Evolutionary conservation across 2,113 vertebrate species (phyloP).

Genomic region (Cacatua alba): DNA sequence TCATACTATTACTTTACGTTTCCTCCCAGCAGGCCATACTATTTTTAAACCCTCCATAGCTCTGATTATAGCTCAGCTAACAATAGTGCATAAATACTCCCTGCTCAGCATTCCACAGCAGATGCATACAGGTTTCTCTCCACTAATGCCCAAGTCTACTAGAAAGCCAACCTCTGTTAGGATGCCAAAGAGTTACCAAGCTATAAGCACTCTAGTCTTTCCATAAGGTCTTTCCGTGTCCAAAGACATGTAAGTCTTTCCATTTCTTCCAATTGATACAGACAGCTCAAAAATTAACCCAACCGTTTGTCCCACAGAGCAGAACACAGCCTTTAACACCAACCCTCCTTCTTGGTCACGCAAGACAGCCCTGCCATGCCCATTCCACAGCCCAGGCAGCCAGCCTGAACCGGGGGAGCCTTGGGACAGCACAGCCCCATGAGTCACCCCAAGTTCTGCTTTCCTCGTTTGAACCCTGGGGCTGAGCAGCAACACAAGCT

Average conservation of each 20-base stretch:
- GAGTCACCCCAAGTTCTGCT: not conserved
- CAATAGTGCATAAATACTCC: constrained; percentile 39
- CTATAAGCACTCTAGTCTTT: not conserved
- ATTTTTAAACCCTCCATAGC: constrained; percentile 66
- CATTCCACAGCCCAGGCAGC: not conserved
- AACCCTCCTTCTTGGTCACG: not conserved
- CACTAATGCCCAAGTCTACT: not conserved
- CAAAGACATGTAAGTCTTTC: not conserved
- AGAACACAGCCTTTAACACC: not conserved
- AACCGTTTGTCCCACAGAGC: not conserved
- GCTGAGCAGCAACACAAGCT: not conserved
- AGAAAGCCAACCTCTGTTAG: not conserved
- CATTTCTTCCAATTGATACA: not conserved
- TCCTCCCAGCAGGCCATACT: constrained; percentile 27
- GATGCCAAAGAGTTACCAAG: not conserved
- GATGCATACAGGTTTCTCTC: not conserved
- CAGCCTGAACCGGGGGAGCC: not conserved
- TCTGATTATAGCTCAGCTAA: constrained; percentile 52
- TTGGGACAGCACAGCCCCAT: not conserved
- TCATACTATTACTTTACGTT: constrained; percentile 26
- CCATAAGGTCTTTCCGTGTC: not conserved
- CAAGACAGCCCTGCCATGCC: accelerated
- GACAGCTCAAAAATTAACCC: not conserved
- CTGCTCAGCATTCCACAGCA: constrained; percentile 21
- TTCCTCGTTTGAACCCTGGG: not conserved